These are phyloP conservation scores for Pygocentrus nattereri DNA, from an alignment of 2,797 vertebrate species.

Conservation along the genomic window DNA sequence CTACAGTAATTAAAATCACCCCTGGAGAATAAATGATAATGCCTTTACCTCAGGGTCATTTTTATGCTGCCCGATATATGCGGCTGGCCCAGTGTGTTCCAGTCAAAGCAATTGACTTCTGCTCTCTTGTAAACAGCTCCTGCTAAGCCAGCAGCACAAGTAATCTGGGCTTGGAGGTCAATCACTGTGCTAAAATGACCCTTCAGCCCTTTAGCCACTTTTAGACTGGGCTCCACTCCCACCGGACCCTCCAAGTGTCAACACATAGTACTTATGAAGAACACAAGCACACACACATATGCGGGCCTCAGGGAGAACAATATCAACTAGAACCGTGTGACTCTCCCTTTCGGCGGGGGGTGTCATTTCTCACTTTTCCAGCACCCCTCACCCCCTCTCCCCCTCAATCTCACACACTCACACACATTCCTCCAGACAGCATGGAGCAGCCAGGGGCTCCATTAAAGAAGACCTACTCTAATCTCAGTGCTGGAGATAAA, in stretches of 20 bases:
- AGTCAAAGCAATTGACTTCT: slow-evolving; percentile 20
- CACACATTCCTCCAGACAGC: slow-evolving; percentile 26
- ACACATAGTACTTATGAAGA: neutral
- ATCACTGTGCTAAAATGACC: slow-evolving; percentile 31
- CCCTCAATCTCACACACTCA: slow-evolving; percentile 17
- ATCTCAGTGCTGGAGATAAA: slow-evolving; percentile 45
- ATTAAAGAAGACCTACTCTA: slow-evolving; percentile 53
- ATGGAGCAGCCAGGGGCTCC: slow-evolving; percentile 34
- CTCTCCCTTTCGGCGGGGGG: neutral
- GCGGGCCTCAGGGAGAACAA: neutral
- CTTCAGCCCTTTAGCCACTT: neutral
- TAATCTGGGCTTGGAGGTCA: slow-evolving; percentile 23
- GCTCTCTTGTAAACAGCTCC: slow-evolving; percentile 20
- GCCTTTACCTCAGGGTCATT: slow-evolving; percentile 27
- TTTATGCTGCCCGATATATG: slow-evolving; percentile 10
- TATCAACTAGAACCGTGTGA: slow-evolving; percentile 2
- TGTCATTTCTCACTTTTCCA: slow-evolving; percentile 26
- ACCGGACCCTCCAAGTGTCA: neutral
- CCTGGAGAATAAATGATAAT: slow-evolving; percentile 8
- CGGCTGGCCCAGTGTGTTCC: neutral
- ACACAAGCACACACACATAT: slow-evolving; percentile 10
- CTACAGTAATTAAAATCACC: slow-evolving; percentile 32
- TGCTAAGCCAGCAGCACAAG: slow-evolving; percentile 19
- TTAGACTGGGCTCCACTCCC: neutral
- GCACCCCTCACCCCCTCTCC: neutral